phyloP scores from a whole-genome alignment of 2,113 vertebrate genomes.

The Zapornia atra region DNA sequence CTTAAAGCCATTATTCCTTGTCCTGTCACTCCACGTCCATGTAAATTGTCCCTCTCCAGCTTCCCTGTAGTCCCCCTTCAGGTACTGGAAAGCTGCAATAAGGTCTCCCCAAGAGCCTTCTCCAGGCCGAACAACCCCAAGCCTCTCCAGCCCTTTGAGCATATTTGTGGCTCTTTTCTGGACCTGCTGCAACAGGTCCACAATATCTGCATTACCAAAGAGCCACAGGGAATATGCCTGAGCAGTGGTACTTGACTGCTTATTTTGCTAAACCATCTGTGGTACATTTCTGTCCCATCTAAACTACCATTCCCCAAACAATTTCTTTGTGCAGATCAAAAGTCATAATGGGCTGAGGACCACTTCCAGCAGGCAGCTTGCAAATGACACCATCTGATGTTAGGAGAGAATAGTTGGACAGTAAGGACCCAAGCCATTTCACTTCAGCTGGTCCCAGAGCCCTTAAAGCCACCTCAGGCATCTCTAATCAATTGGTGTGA shows the following conservation, averaged over 20 bases:
- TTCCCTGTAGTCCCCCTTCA: too few species aligned
- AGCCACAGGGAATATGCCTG: neutral
- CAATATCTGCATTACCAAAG: neutral
- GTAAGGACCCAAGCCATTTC: neutral
- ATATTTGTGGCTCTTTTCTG: neutral
- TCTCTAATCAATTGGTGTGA: neutral
- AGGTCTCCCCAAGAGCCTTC: too few species aligned
- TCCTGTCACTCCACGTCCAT: too few species aligned
- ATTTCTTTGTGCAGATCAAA: neutral
- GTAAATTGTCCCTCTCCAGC: too few species aligned
- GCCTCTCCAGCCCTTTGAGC: too few species aligned
- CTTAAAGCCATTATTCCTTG: too few species aligned
- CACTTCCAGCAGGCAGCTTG: neutral
- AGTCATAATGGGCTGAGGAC: neutral
- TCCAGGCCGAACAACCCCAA: too few species aligned
- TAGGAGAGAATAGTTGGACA: neutral
- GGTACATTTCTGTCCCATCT: neutral
- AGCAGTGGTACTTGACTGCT: neutral
- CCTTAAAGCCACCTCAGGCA: accelerated
- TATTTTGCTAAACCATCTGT: neutral
- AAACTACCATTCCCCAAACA: neutral
- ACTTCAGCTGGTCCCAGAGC: neutral
- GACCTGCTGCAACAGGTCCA: neutral
- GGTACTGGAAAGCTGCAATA: too few species aligned
- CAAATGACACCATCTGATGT: neutral